Evolutionary conservation across 1,140 invertebrate species (phyloP), one percentile per base, ranked within the genome.

Genomic region (Stegodyphus dumicola): DNA sequence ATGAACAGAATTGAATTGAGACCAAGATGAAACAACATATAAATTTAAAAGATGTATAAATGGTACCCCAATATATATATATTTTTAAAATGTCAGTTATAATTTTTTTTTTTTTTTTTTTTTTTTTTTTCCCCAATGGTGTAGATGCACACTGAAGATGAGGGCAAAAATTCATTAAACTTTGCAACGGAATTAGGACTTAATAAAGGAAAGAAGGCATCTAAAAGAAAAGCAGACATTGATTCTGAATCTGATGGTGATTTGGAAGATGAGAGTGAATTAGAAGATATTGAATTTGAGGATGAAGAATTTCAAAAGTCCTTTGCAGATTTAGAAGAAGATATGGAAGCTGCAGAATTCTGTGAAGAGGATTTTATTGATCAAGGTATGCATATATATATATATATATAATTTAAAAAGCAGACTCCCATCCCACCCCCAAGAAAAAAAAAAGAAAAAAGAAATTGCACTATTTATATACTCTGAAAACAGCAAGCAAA

Each of bases 331-430:
- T 88, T 87, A 66, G 88, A 87, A 73, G 86, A 95, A 86, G 93
- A 94, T n/a, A 94, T 96, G 91, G 90, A 96, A 74, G 85, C 83
- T 70, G 93, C 93, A n/a, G 94, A 96, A 91, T 56, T 73, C 6
- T 15, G 5, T 83, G 79, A 74, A 17, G 70, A 73, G 54, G 78
- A 77, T 17, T 15, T 77, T 52, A 52, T 60, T 60, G 56, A 9
- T 10, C 15, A 10, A 60, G 56, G 56, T 60, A 60, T 10, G 56
- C 56, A 60, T 10, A 60, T 15, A 10, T 56, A n/a, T n/a, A 60
- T 10, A 60, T 15, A 10, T 33, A 33, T 33, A 33, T 33, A 33
- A 33, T 33, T 33, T 33, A 33, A 33, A 33, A 33, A 33, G 33
- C 33, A 33, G 33, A 33, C 33, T 33, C 33, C 33, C 33, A 33